Base-by-base conservation (phyloP, 2,113 vertebrate genomes). In the Poeciliopsis occidentalis region DNA sequence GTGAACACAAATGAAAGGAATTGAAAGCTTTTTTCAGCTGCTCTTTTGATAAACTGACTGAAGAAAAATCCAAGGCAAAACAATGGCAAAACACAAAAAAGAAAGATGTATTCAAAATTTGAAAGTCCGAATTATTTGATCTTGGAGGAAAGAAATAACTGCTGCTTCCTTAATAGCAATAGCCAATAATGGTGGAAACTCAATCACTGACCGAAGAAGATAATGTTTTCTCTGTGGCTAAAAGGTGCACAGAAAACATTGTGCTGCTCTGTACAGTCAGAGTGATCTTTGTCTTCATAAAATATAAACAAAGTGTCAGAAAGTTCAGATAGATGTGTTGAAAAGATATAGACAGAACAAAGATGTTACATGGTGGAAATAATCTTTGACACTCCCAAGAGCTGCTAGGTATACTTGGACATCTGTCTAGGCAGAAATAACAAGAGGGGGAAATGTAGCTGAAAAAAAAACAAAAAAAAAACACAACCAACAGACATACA, bases 41-140 rank as follows among this genome's bases (percentile, higher is more conserved):
- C 57, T 76, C 4, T 62, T 60, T 22, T 78, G 29, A 37, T 12
- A 22, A 72, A 65, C 60, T 44, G 64, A 32, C 34, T 60, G 73
- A 81, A 77, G 71, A 81, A 73, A 80, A 85, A 87, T 74, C 22
- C 0, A 76, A 79, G 70, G 57, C 62, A 78, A 67, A 71, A 83
- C 27, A 27, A 27, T 54, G 37, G 68, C 67, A 73, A 67, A 30
- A 84, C 86, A 69, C 71, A 62, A 88, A 86, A 37, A 90, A 79
- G 69, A 84, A 26, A 88, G 89, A 92, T 88, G 85, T 73, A 81
- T 90, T 92, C 88, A 84, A 69, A 77, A 83, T 88, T 82, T 86
- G 76, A 71, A 85, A 75, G 69, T 73, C 31, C 12, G 70, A 73
- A 79, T 73, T 22, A 89, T 79, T 70, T 86, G 70, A 69, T 84